Evolutionary conservation across 2,113 vertebrate species (phyloP).

Genomic region (Promerops cafer): DNA sequence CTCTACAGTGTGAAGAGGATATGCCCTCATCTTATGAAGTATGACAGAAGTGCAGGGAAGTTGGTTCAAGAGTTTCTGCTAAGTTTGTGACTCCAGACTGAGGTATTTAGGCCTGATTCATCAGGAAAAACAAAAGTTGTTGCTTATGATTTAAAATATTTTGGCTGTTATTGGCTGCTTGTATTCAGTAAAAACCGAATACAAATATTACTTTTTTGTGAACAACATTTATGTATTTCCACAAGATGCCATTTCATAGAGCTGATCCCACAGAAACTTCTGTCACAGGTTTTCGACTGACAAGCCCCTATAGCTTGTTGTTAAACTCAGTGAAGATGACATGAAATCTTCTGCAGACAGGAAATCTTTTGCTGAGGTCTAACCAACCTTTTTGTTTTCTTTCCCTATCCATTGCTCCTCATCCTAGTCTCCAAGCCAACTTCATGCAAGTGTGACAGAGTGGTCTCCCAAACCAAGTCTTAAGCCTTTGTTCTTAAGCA

Average conservation of each 20-base stretch:
- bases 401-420: neutral
- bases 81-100: neutral
- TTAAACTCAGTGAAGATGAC: neutral
- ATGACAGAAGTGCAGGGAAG: neutral
- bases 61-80: neutral
- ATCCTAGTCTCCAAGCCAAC: neutral
- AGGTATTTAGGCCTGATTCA: neutral
- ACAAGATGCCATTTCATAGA: neutral
- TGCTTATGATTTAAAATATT: neutral
- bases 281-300: neutral
- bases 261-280: neutral
- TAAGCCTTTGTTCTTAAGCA: neutral
- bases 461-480: neutral
- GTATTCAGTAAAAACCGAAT: neutral
- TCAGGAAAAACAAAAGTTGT: neutral
- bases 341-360: neutral
- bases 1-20: neutral
- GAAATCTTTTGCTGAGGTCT: neutral
- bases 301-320: neutral
- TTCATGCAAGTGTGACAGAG: neutral
- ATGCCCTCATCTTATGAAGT: neutral
- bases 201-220: neutral
- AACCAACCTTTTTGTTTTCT: neutral
- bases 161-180: neutral
- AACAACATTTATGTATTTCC: neutral